Conservation (phyloP, 2,113 vertebrate genomes). For the Lepus timidus region DNA sequence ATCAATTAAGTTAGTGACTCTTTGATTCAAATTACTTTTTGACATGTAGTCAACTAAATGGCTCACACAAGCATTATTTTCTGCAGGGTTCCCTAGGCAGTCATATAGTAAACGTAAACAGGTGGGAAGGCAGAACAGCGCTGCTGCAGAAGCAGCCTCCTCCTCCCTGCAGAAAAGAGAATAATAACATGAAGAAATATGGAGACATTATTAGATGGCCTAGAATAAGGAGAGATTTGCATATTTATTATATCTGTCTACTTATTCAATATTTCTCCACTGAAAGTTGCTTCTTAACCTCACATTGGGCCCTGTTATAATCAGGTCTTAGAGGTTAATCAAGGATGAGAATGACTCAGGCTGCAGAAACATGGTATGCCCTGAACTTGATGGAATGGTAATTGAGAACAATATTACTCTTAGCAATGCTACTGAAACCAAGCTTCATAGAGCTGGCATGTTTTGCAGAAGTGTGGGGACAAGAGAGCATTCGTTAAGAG, state of each 20-base stretch:
- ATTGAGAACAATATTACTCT: not conserved
- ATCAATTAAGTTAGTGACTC: slow-evolving; percentile 89
- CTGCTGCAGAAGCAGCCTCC: slow-evolving; percentile 61
- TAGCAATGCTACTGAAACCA: not conserved
- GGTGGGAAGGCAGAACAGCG: slow-evolving; percentile 81
- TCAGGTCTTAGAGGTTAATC: slow-evolving; percentile 53
- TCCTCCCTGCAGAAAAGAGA: slow-evolving; percentile 59
- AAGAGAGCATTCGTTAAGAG: not conserved
- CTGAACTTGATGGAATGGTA: not conserved
- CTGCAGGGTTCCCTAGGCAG: slow-evolving; percentile 84
- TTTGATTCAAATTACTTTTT: slow-evolving; percentile 90
- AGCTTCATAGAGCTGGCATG: not conserved
- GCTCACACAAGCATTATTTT: slow-evolving; percentile 84
- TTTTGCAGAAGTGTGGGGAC: not conserved
- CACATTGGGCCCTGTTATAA: slow-evolving; percentile 36
- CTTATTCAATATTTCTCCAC: slow-evolving; percentile 65
- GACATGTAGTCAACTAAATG: slow-evolving; percentile 86
- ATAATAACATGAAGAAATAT: slow-evolving; percentile 82
- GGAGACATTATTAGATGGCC: slow-evolving; percentile 80
- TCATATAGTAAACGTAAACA: slow-evolving; percentile 86
- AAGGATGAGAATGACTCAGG: slow-evolving; percentile 4
- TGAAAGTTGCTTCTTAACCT: slow-evolving; percentile 60
- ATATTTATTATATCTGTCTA: slow-evolving; percentile 70
- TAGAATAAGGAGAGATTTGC: slow-evolving; percentile 76
- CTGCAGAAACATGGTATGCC: not conserved